These are phyloP conservation scores for Cryptoleucopteryx plumbea DNA, from an alignment of 2,113 vertebrate species.

Conservation along the genomic window DNA sequence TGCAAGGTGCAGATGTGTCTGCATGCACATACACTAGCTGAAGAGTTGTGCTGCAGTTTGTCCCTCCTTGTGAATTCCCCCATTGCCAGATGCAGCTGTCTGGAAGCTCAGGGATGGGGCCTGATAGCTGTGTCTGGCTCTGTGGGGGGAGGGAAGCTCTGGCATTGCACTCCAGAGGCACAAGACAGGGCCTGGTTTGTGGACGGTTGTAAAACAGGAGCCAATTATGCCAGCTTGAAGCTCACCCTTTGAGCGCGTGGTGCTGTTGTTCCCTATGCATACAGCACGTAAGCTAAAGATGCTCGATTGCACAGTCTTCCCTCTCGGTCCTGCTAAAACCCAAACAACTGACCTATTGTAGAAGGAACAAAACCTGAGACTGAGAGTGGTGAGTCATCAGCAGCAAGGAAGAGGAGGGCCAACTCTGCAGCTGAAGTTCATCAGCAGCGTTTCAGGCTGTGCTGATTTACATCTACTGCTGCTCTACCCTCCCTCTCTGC, in stretches of 20 bases:
- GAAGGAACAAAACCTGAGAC: not conserved
- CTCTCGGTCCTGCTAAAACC: not conserved
- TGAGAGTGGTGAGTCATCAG: not conserved
- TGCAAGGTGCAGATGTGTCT: not conserved
- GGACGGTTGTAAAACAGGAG: not conserved
- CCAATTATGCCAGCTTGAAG: not conserved
- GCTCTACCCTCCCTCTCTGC: not conserved
- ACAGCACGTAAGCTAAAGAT: not conserved
- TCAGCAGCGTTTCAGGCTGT: not conserved
- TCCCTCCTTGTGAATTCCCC: not conserved
- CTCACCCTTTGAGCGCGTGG: not conserved
- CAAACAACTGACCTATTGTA: not conserved
- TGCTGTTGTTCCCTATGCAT: not conserved
- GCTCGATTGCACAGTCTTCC: accelerated
- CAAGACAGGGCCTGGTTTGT: not conserved
- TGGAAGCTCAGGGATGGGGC: not conserved
- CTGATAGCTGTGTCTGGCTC: not conserved
- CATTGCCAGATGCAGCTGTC: not conserved
- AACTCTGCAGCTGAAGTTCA: not conserved
- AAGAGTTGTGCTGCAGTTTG: not conserved
- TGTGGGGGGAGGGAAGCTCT: not conserved
- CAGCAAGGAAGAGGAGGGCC: not conserved
- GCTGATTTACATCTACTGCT: not conserved
- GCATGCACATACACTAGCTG: not conserved
- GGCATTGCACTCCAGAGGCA: not conserved